Evolutionary conservation across 2,113 vertebrate species (phyloP), one percentile per base, ranked within the genome.

Genomic region (Hystrix cristata): DNA sequence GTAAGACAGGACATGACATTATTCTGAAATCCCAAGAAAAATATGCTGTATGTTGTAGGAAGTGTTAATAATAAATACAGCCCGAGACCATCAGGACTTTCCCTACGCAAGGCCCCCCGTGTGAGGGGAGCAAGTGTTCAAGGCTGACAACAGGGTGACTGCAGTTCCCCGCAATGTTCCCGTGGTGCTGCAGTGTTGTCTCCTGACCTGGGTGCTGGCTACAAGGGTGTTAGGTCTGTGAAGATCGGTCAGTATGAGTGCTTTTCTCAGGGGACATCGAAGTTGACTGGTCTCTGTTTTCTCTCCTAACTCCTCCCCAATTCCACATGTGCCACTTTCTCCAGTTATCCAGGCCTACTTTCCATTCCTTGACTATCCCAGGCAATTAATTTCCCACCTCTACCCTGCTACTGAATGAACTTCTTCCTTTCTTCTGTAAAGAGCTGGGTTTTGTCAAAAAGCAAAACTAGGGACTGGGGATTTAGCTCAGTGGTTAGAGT

Each of bases 21-120:
- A 69, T 46, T 57, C 43, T 83, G 65, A 97, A 95, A 93, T 72
- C 18, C 29, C 82, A 93, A 82, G 19, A 65, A 67, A 88, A 80
- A 87, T 2, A 84, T 8, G 51, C 27, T 67, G 21, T 43, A 2
- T 3, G 14, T 43, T 72, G 7, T 31, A 81, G 19, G 18, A 43
- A 6, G 11, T 16, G 34, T 69, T 55, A 76, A 62, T 21, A 53
- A 31, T 64, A 64, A 25, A 60, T 91, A 60, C 1, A 87, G 51
- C 3, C 13, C n/a, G 6, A 43, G 60, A 82, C 81, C 86, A 65
- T 27, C 9, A 18, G 5, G 90, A 71, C 71, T 65, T 53, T 92
- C 34, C 23, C 15, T 29, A 48, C 62, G 19, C 2, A 11, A 65
- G 55, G 27, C 25, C 59, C 81, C 15, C 10, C 5, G 31, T 19